phyloP scores from a whole-genome alignment of 2,797 vertebrate genomes.

The Alosa sapidissima region DNA sequence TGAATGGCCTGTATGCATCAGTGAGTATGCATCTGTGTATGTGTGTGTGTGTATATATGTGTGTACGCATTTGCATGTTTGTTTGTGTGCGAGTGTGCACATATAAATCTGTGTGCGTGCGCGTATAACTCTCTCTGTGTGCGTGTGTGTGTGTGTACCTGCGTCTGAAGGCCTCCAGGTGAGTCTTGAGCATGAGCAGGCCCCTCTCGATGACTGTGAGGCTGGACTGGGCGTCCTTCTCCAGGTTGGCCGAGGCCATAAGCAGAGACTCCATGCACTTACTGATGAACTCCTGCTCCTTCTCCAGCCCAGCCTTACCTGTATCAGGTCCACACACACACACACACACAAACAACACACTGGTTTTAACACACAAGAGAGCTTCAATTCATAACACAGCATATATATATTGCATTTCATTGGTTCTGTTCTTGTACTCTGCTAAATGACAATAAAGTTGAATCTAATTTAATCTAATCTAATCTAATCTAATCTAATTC shows the following conservation, averaged over 20 bases:
- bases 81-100: neutral
- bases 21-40: neutral
- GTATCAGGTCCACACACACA: slow-evolving; percentile 50
- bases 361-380: too few species aligned
- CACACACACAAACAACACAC: neutral
- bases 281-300: slow-evolving; percentile 98
- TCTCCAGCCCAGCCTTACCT: slow-evolving; percentile 96
- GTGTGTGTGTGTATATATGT: neutral
- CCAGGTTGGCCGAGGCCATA: slow-evolving; percentile 94
- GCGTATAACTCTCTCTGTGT: neutral
- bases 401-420: too few species aligned
- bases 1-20: neutral
- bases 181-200: slow-evolving; percentile 97
- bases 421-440: too few species aligned
- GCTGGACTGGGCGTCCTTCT: slow-evolving; percentile 91
- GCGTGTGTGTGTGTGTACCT: slow-evolving; percentile 72
- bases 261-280: slow-evolving; percentile 99
- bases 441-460: too few species aligned
- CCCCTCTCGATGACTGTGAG: slow-evolving; percentile 97
- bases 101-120: neutral
- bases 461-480: too few species aligned
- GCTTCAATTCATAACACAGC: too few species aligned
- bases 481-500: too few species aligned
- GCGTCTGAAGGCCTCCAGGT: slow-evolving; percentile 96
- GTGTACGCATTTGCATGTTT: too few species aligned